Evolutionary conservation across 2,113 vertebrate species (phyloP), one percentile per base, ranked within the genome.

Genomic region (Serinus canaria): DNA sequence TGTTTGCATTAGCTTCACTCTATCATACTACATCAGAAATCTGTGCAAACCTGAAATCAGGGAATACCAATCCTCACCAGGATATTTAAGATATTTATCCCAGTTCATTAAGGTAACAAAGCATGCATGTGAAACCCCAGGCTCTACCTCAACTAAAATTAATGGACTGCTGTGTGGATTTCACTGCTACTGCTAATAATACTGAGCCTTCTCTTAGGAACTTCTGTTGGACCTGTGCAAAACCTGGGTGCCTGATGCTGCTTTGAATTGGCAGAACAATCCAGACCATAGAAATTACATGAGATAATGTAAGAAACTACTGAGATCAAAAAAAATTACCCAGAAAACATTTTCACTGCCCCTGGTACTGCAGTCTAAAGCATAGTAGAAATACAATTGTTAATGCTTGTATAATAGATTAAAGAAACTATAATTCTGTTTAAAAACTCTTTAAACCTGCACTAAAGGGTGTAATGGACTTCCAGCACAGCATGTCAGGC

Each of bases 191-290:
- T 79, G 13, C 8, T 91, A 62, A 94, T 49, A 82, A 90, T 80
- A 23, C 41, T 37, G 44, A 90, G 49, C 37, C 28, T 88, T 93
- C 53, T 91, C 33, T 67, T 35, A 85, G 58, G 62, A 79, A 7
- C 9, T 75, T 90, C 58, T 82, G 12, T 70, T 70, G 76, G 23
- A 78, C 11, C 25, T 62, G 6, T 55, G 47, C 41, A 67, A 91
- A 91, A 79, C 24, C 46, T 53, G 37, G 27, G 28, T 69, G 31
- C 30, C 59, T 79, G 46, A 69, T 83, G 28, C 24, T 79, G 18
- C 85, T 93, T 93, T 92, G 53, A 93, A 88, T 53, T 53, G 62
- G 50, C 67, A 83, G 88, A 85, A 85, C n/a, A 92, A 90, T 69
- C 3, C 17, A 87, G 56, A 35, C 8, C 13, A 52, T 3, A 89